Percentiles rank a stretch among this genome's conserved stretches.
Conservation (phyloP, 2,797 vertebrate species). For the Carcharodon carcharias region DNA sequence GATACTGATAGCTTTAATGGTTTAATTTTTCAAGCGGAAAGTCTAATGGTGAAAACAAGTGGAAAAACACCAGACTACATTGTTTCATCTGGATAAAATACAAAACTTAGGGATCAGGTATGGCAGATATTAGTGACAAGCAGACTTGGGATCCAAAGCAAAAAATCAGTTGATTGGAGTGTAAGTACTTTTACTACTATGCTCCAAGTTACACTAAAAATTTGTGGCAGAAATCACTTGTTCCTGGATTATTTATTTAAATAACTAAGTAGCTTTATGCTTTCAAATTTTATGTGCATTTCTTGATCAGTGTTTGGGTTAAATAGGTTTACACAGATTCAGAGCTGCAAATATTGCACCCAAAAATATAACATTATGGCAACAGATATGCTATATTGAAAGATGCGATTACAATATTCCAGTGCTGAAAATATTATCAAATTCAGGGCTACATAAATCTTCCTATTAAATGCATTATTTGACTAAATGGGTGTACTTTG, state of each 20-base stretch:
- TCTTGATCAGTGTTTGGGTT: background rate
- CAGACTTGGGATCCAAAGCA: background rate
- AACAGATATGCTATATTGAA: background rate
- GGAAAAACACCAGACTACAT: background rate
- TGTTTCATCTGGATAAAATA: background rate
- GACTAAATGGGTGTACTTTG: background rate
- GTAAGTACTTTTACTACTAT: background rate
- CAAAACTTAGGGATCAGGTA: too few species aligned
- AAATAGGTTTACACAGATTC: background rate
- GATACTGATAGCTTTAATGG: background rate
- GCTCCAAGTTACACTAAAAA: background rate
- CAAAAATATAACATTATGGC: background rate
- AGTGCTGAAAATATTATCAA: background rate
- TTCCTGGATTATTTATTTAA: background rate
- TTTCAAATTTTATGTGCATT: background rate
- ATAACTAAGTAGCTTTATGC: background rate
- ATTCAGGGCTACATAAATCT: background rate
- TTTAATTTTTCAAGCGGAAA: background rate
- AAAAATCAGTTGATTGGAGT: background rate
- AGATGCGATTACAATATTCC: background rate
- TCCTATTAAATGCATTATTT: background rate
- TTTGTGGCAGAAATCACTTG: background rate
- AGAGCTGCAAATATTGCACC: background rate
- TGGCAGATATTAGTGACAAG: background rate
- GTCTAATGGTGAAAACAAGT: background rate